Evolutionary conservation across 2,888 invertebrate genomes (phyloP).

Genomic region (Stomorhina lunata): DNA sequence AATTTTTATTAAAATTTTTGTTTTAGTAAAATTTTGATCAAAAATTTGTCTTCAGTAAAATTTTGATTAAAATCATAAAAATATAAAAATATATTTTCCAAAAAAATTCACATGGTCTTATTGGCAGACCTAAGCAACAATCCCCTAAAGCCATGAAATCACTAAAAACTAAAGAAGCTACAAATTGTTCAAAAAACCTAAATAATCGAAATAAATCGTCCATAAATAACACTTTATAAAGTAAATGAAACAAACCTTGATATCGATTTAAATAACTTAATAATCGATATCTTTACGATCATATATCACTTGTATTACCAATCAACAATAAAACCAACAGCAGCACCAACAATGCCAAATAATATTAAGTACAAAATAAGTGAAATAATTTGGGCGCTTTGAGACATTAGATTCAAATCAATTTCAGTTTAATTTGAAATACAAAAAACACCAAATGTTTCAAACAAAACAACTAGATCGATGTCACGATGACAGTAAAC

Average conservation of each 20-base stretch:
- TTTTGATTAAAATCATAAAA: too few relatives aligned
- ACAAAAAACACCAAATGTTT: not conserved
- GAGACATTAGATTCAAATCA: constrained; percentile 39
- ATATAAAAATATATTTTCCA: too few relatives aligned
- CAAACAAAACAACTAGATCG: constrained; percentile 38
- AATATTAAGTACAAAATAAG: not conserved
- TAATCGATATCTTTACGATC: constrained; percentile 14
- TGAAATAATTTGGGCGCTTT: not conserved
- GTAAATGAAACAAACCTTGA: constrained; percentile 45
- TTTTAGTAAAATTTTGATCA: too few relatives aligned
- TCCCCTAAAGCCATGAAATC: constrained; percentile 13
- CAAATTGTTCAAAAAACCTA: not conserved
- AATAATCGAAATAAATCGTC: constrained; percentile 27
- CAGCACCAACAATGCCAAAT: not conserved
- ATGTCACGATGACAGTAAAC: constrained; percentile 47
- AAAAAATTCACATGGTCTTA: too few relatives aligned
- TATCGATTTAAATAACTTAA: constrained; percentile 53
- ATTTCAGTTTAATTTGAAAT: constrained; percentile 12
- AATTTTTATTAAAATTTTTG: too few relatives aligned
- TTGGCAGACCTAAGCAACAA: too few relatives aligned
- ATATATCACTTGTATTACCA: not conserved
- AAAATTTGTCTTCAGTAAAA: too few relatives aligned
- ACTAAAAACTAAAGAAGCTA: not conserved
- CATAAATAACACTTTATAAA: constrained; percentile 7
- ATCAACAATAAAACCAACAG: not conserved